These are phyloP conservation scores for Propsilocerus akamusi DNA, from an alignment of 1,140 invertebrate genomes.

Conservation along the genomic window DNA sequence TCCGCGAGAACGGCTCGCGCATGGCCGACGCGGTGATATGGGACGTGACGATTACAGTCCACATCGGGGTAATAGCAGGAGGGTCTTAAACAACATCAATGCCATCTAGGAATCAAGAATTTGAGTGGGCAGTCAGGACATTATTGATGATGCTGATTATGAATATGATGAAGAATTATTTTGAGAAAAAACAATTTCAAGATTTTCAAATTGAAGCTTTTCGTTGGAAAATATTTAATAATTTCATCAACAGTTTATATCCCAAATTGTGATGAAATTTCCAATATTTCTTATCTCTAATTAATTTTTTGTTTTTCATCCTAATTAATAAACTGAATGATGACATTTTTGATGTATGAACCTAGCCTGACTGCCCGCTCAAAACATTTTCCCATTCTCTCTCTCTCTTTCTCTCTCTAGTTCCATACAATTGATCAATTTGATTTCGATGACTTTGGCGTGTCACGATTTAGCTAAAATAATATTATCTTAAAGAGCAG, in stretches of 20 bases:
- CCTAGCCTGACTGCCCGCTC: too few relatives aligned
- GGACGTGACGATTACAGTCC: slow-evolving; percentile 24
- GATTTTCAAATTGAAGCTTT: too few relatives aligned
- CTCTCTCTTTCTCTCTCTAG: too few relatives aligned
- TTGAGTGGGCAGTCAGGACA: slow-evolving; percentile 24
- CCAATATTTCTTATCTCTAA: not conserved
- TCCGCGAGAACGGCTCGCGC: slow-evolving; percentile 10
- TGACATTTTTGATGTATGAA: not conserved
- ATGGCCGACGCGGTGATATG: not conserved
- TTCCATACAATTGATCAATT: too few relatives aligned
- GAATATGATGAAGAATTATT: slow-evolving; percentile 1
- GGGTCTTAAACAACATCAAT: slow-evolving; percentile 25
- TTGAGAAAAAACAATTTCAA: not conserved
- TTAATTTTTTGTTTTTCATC: not conserved
- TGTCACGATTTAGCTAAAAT: too few relatives aligned
- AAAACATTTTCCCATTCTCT: too few relatives aligned
- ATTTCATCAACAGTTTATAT: too few relatives aligned
- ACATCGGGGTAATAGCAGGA: slow-evolving; percentile 24
- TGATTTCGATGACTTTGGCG: too few relatives aligned
- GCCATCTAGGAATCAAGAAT: slow-evolving; percentile 28
- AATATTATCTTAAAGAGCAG: too few relatives aligned
- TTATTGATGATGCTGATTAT: not conserved
- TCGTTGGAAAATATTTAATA: too few relatives aligned
- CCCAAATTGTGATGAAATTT: not conserved
- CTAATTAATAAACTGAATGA: not conserved